Percentiles rank a stretch among this genome's conserved stretches.
phyloP scores from a whole-genome alignment of 2,888 invertebrate genomes.

The Cheiracanthium punctorium region DNA sequence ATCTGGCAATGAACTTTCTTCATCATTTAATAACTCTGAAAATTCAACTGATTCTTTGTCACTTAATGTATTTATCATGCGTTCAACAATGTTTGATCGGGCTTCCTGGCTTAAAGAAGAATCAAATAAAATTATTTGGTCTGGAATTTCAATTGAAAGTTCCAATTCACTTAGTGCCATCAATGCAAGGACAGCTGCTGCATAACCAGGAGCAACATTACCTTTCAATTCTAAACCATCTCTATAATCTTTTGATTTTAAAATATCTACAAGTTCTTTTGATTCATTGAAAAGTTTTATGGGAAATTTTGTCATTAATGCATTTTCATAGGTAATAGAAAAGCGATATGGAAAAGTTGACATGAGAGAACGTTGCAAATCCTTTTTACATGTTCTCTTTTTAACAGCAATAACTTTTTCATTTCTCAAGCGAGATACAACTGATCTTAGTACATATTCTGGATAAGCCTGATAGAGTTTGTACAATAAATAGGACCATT shows the following conservation, averaged over 20 bases:
- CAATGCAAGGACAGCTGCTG: conserved; percentile 47
- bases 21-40: conserved; percentile 22
- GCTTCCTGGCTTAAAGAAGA: conserved; percentile 33
- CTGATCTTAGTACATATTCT: conserved; percentile 81
- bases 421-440: conserved; percentile 80
- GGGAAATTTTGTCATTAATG: conserved; percentile 44
- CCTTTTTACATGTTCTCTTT: conserved; percentile 78
- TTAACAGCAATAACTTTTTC: conserved; percentile 80
- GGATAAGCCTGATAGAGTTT: conserved; percentile 85
- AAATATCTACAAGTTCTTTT: conserved; percentile 21
- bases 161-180: conserved; percentile 7
- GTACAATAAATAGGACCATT: conserved; percentile 82
- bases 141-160: conserved; percentile 44
- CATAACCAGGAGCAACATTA: conserved; percentile 50
- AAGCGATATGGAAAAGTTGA: conserved; percentile 78
- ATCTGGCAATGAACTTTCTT: neutral
- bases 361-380: conserved; percentile 77
- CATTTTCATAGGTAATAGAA: conserved; percentile 49
- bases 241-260: neutral
- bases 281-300: conserved; percentile 43
- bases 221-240: conserved; percentile 33
- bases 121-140: conserved; percentile 63
- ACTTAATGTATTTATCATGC: conserved; percentile 43
- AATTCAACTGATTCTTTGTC: conserved; percentile 50
- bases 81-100: conserved; percentile 37